Conservation (phyloP, 2,113 vertebrate species). For the Rattus norvegicus region GRCr8 NC_086028.1:55086501-55087000, state of each 20-base stretch:
- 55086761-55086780: background rate
- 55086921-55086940: slow-evolving; percentile 17
- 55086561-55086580: background rate
- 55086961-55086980: slow-evolving; percentile 47
- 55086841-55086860: background rate
- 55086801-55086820: background rate
- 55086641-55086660: background rate
- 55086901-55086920: background rate
- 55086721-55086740: background rate
- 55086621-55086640: too few relatives aligned
- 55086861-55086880: background rate
- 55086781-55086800: background rate
- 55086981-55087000: slow-evolving; percentile 48
- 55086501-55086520: background rate
- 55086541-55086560: background rate
- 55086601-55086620: background rate
- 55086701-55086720: background rate
- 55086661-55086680: background rate
- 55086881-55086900: slow-evolving; percentile 18
- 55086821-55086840: background rate
- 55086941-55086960: slow-evolving; percentile 40
- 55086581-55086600: too few relatives aligned
- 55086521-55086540: background rate
- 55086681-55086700: background rate
- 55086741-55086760: background rate